Evolutionary conservation across 30 jellyfish, hydroid and myxozoan species (phyloP).

Genomic region (Catostylus mosaicus): DNA sequence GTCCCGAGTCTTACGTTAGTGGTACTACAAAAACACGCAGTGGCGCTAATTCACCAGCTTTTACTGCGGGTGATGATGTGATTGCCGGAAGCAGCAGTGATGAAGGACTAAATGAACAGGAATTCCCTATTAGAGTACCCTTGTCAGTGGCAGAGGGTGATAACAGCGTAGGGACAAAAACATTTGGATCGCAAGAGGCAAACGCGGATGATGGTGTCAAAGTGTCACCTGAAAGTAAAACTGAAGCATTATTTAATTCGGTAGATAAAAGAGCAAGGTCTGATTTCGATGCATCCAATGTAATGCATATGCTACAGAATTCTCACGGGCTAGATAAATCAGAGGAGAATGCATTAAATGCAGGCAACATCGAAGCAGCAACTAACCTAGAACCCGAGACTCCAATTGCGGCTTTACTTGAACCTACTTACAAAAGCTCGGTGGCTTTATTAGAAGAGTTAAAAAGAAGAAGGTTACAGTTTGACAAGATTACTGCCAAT

Average conservation of each 20-base stretch:
- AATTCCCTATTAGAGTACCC: slow-evolving; percentile 45
- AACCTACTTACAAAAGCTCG: slow-evolving; percentile 70
- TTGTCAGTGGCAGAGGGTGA: slow-evolving; percentile 51
- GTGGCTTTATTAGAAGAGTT: slow-evolving; percentile 63
- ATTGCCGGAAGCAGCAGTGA: slow-evolving; percentile 6
- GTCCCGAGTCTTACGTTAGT: background rate
- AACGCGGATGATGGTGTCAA: no score
- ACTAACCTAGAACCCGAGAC: background rate
- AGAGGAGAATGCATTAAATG: background rate
- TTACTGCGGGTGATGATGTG: background rate
- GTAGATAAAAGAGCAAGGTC: no score
- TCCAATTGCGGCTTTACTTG: slow-evolving; percentile 61
- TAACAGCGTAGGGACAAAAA: slow-evolving; percentile 10
- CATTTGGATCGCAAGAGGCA: no score
- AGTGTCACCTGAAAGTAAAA: no score
- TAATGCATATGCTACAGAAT: background rate
- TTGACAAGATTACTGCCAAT: background rate
- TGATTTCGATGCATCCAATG: background rate
- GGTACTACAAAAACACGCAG: background rate
- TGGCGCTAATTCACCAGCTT: background rate
- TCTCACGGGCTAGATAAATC: background rate
- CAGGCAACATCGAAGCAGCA: background rate
- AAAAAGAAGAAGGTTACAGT: slow-evolving; percentile 21
- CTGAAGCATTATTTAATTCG: no score
- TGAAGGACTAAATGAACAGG: slow-evolving; percentile 42